phyloP scores from a whole-genome alignment of 2,888 invertebrate species.

The Sinelater perroti region DNA sequence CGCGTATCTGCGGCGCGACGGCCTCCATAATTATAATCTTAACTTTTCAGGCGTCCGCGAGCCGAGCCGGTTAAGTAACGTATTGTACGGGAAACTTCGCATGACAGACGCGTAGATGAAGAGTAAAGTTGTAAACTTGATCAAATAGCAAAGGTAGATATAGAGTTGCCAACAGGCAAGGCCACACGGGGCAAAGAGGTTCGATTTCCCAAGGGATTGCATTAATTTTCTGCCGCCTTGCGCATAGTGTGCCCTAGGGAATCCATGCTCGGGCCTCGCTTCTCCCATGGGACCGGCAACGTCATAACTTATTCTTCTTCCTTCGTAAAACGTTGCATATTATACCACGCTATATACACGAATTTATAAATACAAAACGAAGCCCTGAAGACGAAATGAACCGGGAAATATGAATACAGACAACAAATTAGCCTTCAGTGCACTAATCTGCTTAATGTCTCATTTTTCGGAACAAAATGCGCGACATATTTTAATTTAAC shows the following conservation, averaged over 20 bases:
- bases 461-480: slow-evolving; percentile 10
- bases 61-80: neutral
- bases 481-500: neutral
- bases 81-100: slow-evolving; percentile 4
- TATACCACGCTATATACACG: slow-evolving; percentile 48
- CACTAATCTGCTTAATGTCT: neutral
- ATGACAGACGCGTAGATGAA: slow-evolving; percentile 34
- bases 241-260: slow-evolving; percentile 74
- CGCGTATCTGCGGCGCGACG: slow-evolving; percentile 5
- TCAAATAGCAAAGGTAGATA: slow-evolving; percentile 51
- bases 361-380: slow-evolving; percentile 48
- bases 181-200: slow-evolving; percentile 62
- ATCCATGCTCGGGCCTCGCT: slow-evolving; percentile 56
- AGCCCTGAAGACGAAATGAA: slow-evolving; percentile 32
- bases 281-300: slow-evolving; percentile 55
- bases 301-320: slow-evolving; percentile 61
- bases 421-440: slow-evolving; percentile 17
- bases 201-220: slow-evolving; percentile 73
- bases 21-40: neutral
- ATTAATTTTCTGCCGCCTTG: slow-evolving; percentile 82
- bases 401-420: slow-evolving; percentile 28
- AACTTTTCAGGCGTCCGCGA: neutral
- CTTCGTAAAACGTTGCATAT: slow-evolving; percentile 56
- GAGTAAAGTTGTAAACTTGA: slow-evolving; percentile 46
- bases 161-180: slow-evolving; percentile 54